A percentile compares a stretch with the other conserved stretches of the same genome.
phyloP scores from a whole-genome alignment of 2,113 vertebrate species.

The Rhinogobius similis region DNA sequence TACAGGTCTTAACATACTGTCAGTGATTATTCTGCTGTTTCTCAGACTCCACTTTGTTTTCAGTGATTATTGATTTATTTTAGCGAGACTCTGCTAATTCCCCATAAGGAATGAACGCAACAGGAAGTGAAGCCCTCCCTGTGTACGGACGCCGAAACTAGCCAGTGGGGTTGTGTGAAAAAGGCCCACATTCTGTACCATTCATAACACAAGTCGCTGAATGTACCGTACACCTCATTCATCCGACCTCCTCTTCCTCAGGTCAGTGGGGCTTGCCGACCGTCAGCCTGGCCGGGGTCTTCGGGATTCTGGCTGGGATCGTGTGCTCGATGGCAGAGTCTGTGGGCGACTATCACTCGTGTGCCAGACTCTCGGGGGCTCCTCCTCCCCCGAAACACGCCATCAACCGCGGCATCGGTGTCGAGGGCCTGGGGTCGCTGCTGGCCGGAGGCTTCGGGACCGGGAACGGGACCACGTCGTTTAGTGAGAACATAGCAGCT shows the following conservation, averaged over 20 bases:
- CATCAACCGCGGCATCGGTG: slow-evolving; percentile 87
- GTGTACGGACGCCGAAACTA: no score
- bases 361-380: slow-evolving; percentile 87
- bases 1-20: no score
- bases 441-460: slow-evolving; percentile 91
- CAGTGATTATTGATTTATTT: no score
- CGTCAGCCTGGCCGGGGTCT: slow-evolving; percentile 87
- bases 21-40: no score
- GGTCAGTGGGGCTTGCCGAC: slow-evolving; percentile 94
- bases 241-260: slow-evolving; percentile 48
- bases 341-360: slow-evolving; percentile 90
- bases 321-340: slow-evolving; percentile 94
- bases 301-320: slow-evolving; percentile 89
- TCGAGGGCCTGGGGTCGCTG: slow-evolving; percentile 90
- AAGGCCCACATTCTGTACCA: no score
- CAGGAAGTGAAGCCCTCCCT: no score
- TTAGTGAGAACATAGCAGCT: slow-evolving; percentile 91
- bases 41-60: no score
- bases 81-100: no score
- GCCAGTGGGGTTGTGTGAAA: no score
- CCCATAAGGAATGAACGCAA: no score
- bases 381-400: slow-evolving; percentile 87
- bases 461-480: slow-evolving; percentile 90
- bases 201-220: no score
- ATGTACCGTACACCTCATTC: neutral